Percentiles rank a stretch among this genome's conserved stretches.
Evolutionary conservation across 2,888 invertebrate genomes (phyloP).

Genomic region (Sminthurides aquaticus): DNA sequence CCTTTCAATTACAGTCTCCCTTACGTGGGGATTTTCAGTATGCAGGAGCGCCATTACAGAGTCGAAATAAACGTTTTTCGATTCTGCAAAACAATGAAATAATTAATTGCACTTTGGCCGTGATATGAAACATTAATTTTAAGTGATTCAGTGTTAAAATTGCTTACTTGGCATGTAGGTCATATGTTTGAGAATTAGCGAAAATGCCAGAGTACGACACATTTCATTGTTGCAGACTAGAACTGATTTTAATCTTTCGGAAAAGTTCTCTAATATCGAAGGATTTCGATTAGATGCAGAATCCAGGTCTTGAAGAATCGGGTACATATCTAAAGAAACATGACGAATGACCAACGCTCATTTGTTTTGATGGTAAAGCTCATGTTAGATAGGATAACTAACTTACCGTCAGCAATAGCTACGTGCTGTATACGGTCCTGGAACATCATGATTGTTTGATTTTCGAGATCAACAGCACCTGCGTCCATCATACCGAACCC

Average conservation of each 20-base stretch:
- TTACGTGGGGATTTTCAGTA: constrained; percentile 27
- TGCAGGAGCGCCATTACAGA: constrained; percentile 32
- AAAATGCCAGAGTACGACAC: constrained; percentile 64
- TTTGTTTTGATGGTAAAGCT: too few species aligned
- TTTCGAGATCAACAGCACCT: background rate
- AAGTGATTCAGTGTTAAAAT: constrained; percentile 5
- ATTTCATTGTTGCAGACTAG: constrained; percentile 57
- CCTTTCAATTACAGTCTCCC: constrained; percentile 32
- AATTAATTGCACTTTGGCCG: background rate
- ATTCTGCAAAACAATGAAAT: constrained; percentile 24
- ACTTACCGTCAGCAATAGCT: constrained; percentile 33
- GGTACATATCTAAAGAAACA: constrained; percentile 53
- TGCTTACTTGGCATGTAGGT: constrained; percentile 52
- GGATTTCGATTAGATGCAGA: constrained; percentile 63
- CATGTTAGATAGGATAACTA: too few species aligned
- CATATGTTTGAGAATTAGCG: constrained; percentile 62
- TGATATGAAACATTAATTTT: too few species aligned
- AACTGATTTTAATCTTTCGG: constrained; percentile 58
- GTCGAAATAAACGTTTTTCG: constrained; percentile 29
- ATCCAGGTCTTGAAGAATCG: constrained; percentile 66
- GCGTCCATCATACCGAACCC: background rate
- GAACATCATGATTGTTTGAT: constrained; percentile 10
- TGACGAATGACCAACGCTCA: too few species aligned
- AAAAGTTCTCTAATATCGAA: constrained; percentile 59
- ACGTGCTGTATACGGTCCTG: constrained; percentile 30